Base-by-base conservation (phyloP, 2,888 invertebrate species). In the Drosophila borborema region DNA sequence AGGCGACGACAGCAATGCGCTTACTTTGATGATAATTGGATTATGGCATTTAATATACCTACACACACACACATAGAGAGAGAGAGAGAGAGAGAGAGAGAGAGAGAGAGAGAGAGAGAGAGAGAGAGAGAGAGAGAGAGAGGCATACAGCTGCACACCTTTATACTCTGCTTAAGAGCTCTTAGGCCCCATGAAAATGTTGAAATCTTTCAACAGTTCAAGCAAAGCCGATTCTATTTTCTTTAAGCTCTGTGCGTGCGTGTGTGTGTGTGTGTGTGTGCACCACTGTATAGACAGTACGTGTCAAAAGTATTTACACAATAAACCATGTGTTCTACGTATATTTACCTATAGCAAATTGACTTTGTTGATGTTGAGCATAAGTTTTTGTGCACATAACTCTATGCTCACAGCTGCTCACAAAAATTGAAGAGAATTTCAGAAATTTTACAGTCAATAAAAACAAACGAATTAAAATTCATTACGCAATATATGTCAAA, bases 1-100 rank as follows among this genome's bases (percentile, higher is more conserved):
- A 49, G 28, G 55, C 36, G 65, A 16, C 45, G 65, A 16, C 45
- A 36, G 45, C 20, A 18, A 64, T 41, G 65, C 43, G 36, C 51
- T 40, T 49, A 60, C 18, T 40, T 38, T 60, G 60, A 60, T 38
- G 48, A 38, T 60, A 60, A 60, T 60, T 49, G 46, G 48, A 48
- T 60, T 60, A 48, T 28, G 60, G 60, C 36, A 49, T 60, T 49
- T 60, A 40, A 60, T 28, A 46, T 9, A 45, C 16, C 14, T 4
- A 31, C 23, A 46, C n/a, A 36, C 23, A 28, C 8, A n/a, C 3
- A 28, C 0, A 28, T 2, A 28, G 23, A 28, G 23, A 28, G 23
- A 28, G 23, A 28, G 23, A 28, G 23, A 4, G 23, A 2, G 23
- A 28, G 23, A 3, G 23, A 28, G 23, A 28, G 23, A 28, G 23